phyloP scores from a whole-genome alignment of 2,113 vertebrate genomes.

The Heliornis fulica region DNA sequence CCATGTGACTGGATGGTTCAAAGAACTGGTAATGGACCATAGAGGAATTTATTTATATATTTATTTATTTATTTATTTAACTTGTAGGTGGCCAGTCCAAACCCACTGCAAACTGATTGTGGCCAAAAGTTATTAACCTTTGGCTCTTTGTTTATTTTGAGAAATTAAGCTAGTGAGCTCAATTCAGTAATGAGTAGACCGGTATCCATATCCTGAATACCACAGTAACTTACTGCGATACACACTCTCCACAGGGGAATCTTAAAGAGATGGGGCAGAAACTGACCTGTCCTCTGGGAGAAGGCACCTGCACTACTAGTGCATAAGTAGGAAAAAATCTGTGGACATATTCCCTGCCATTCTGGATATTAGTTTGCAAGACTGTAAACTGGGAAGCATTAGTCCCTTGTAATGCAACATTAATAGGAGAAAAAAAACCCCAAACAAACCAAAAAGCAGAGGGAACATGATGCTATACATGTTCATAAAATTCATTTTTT shows the following conservation, averaged over 20 bases:
- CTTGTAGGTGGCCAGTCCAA: slow-evolving; percentile 3
- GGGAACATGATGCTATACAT: neutral
- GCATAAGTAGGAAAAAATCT: neutral
- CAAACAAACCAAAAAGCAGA: neutral
- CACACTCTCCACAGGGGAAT: neutral
- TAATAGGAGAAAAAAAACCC: neutral
- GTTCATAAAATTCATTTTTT: neutral
- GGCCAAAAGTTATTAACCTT: slow-evolving; percentile 8
- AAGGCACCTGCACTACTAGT: neutral
- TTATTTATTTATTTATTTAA: neutral
- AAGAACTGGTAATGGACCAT: slow-evolving; percentile 32
- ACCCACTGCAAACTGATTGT: neutral
- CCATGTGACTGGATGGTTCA: slow-evolving; percentile 60
- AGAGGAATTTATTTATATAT: neutral
- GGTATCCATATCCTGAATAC: neutral
- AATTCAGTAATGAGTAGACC: neutral
- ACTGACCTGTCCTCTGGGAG: neutral
- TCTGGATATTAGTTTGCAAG: neutral
- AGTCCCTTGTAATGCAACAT: neutral
- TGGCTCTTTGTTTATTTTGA: neutral
- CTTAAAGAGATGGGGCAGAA: neutral
- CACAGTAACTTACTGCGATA: neutral
- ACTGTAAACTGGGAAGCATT: neutral
- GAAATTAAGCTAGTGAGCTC: neutral
- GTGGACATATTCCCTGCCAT: neutral